phyloP scores from a whole-genome alignment of 1,140 invertebrate genomes.

The Belonocnema kinseyi region DNA sequence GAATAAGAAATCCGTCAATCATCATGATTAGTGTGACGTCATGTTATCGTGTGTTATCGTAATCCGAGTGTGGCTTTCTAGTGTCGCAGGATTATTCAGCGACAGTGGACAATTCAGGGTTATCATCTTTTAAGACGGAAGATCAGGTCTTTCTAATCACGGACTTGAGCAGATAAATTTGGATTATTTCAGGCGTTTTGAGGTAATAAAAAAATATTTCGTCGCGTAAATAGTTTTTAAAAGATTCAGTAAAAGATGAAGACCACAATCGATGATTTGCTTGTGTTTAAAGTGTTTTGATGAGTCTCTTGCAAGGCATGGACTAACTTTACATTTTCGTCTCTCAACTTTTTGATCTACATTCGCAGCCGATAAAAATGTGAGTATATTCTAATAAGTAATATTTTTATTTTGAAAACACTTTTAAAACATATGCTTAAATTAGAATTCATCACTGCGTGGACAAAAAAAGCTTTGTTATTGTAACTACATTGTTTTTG shows the following conservation, averaged over 20 bases:
- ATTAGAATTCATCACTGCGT: too few relatives aligned
- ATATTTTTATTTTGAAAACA: too few relatives aligned
- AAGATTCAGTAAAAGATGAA: conserved; percentile 12
- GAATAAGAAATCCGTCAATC: conserved; percentile 24
- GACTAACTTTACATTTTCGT: too few relatives aligned
- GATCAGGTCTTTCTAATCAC: background rate
- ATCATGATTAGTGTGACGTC: conserved; percentile 9
- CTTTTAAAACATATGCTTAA: too few relatives aligned
- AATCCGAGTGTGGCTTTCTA: background rate
- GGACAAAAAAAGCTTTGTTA: too few relatives aligned
- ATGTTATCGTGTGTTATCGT: background rate
- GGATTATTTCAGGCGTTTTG: background rate
- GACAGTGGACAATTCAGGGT: background rate
- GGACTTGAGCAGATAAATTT: background rate
- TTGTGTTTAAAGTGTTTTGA: background rate
- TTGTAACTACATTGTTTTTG: too few relatives aligned
- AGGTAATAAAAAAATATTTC: background rate
- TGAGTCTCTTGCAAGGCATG: too few relatives aligned
- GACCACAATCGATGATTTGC: background rate
- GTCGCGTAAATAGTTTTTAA: background rate
- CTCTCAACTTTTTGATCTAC: too few relatives aligned
- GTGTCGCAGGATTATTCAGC: background rate
- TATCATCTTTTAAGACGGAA: background rate
- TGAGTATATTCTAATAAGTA: too few relatives aligned
- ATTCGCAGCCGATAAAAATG: too few relatives aligned